A percentile compares a stretch with the other conserved stretches of the same genome.
phyloP scores from a whole-genome alignment of 2,113 vertebrate genomes.

The Hippocampus barbouri region DNA sequence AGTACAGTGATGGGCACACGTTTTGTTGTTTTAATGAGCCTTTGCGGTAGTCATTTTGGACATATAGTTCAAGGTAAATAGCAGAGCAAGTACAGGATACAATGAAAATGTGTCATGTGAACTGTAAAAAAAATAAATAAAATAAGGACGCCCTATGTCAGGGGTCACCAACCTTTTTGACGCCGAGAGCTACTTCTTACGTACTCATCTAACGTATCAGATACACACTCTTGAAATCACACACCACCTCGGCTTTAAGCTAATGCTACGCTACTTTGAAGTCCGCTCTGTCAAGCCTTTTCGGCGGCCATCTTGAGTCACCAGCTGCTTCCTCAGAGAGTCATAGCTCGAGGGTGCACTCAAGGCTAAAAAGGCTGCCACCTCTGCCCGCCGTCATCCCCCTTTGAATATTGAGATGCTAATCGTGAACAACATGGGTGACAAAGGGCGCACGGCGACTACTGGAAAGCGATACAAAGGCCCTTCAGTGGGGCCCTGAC shows the following conservation, averaged over 20 bases:
- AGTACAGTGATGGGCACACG: conserved; percentile 1
- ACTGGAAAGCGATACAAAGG: conserved; percentile 67
- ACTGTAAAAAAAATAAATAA: no score
- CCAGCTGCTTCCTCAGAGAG: conserved; percentile 60
- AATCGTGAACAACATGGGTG: conserved; percentile 72
- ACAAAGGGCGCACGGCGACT: conserved; percentile 65
- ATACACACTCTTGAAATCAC: no score
- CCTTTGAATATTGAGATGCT: conserved; percentile 78
- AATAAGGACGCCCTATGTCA: no score
- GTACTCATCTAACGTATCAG: no score
- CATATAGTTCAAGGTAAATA: background rate
- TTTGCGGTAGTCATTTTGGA: background rate
- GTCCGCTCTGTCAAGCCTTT: conserved; percentile 6
- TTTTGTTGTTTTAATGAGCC: background rate
- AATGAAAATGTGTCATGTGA: no score
- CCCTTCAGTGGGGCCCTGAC: conserved; percentile 67
- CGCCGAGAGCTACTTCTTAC: no score
- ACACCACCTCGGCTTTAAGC: background rate
- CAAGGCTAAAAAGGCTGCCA: conserved; percentile 56
- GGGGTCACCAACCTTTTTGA: no score
- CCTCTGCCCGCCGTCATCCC: conserved; percentile 51
- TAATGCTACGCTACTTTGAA: background rate
- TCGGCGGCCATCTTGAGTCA: conserved; percentile 34
- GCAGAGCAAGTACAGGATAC: background rate
- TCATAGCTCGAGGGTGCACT: conserved; percentile 42